Evolutionary conservation across 2,888 invertebrate species (phyloP), one percentile per base, ranked within the genome.

Genomic region (Caenorhabditis sp.): DNA sequence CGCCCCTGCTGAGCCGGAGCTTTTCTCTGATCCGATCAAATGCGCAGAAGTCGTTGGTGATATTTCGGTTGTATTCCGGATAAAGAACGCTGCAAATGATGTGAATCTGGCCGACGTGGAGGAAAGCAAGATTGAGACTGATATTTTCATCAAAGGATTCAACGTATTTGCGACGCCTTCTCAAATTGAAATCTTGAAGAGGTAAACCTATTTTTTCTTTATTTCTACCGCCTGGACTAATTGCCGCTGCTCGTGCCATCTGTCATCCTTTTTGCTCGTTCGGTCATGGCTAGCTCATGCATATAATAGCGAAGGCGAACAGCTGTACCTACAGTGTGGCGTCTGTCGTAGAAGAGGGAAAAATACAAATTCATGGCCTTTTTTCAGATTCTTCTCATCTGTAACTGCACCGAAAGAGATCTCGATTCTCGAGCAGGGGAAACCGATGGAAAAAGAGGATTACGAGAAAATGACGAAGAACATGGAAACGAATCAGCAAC

Each of bases 121-220:
- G 13, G 82, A 71, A 27, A 72, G 55, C 3, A 66, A 58, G 27
- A 65, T 88, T 20, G 86, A 85, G 15, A 66, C 88, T 13, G 85
- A 88, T 27, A 26, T 86, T 26, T 74, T 43, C 52, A 52, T 79
- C 20, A 79, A 80, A 46, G 75, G 76, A 7, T 13, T 85, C 41
- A 70, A 75, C 50, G 61, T 79, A 1, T 80, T 85, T 62, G 58
- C 82, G 2, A 80, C 78, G 1, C 81, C 86, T 2, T 78, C 85
- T 2, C 85, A 85, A 32, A 22, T 85, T 20, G 78, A 66, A 11
- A 77, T 85, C 27, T 15, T 82, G 43, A 81, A 81, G 53, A 53
- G 66, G 70, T 76, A 15, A 2, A 24, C 32, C 2, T 32, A 20
- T 27, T 27, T 11, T 27, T 17, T 7, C n/a, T n/a, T n/a, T n/a